Percentiles rank a stretch among this genome's conserved stretches.
Evolutionary conservation across 2,888 invertebrate genomes (phyloP).

Genomic region (Andrena praecox): DNA sequence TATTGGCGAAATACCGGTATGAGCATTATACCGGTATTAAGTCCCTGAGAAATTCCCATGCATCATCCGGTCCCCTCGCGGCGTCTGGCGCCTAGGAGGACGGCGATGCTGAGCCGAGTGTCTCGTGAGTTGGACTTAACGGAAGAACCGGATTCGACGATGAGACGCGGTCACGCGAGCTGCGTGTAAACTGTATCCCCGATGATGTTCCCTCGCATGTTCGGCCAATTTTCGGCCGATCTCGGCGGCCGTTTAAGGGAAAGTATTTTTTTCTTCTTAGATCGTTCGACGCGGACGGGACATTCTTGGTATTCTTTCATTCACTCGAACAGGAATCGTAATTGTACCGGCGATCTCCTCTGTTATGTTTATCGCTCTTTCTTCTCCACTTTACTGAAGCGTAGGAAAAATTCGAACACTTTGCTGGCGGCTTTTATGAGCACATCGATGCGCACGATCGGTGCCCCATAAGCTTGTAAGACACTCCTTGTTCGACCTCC

Average conservation of each 20-base stretch:
- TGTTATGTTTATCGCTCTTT: too few relatives aligned
- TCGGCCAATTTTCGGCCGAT: slow-evolving; percentile 7
- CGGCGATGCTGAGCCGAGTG: not conserved
- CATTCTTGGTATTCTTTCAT: too few relatives aligned
- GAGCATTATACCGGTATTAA: too few relatives aligned
- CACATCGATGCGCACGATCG: not conserved
- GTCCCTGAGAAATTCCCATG: not conserved
- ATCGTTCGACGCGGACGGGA: not conserved
- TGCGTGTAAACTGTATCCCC: slow-evolving; percentile 7
- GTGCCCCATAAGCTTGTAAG: not conserved
- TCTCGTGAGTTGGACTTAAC: slow-evolving; percentile 35
- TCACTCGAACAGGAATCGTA: too few relatives aligned
- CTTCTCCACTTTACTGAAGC: too few relatives aligned
- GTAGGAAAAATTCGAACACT: too few relatives aligned
- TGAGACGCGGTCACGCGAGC: slow-evolving; percentile 45
- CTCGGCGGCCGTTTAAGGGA: not conserved
- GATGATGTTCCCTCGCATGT: not conserved
- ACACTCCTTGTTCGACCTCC: not conserved
- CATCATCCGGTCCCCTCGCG: not conserved
- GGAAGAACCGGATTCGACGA: slow-evolving; percentile 51
- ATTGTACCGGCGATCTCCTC: too few relatives aligned
- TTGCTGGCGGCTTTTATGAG: not conserved
- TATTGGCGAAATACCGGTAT: too few relatives aligned
- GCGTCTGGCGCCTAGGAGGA: slow-evolving; percentile 11
- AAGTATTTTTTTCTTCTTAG: not conserved